Percentiles rank a stretch among this genome's conserved stretches.
Evolutionary conservation across 2,113 vertebrate genomes (phyloP).

Genomic region (Takifugu bimaculatus): DNA sequence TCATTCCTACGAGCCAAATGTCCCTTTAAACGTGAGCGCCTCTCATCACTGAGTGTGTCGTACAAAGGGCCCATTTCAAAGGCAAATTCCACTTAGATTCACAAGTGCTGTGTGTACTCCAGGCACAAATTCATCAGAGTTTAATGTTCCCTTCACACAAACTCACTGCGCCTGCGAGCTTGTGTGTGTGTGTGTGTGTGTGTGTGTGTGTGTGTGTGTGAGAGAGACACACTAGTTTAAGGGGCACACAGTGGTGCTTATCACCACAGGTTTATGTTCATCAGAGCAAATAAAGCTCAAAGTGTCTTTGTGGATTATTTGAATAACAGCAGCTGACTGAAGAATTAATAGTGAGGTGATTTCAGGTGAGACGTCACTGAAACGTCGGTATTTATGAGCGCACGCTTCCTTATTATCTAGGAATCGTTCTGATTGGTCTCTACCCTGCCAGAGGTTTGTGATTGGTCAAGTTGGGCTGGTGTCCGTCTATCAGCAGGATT

Average conservation of each 20-base stretch:
- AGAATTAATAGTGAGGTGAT: not conserved
- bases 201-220: conserved; percentile 12
- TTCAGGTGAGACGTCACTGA: not conserved
- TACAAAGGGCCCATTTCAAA: conserved; percentile 67
- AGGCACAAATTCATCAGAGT: conserved; percentile 65
- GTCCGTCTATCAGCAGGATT: too few relatives aligned
- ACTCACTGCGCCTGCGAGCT: conserved; percentile 50
- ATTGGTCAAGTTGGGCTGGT: too few relatives aligned
- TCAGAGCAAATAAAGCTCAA: not conserved
- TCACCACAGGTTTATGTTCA: not conserved
- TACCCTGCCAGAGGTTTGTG: too few relatives aligned
- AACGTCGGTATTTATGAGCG: not conserved
- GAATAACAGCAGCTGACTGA: too few relatives aligned
- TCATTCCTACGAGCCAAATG: conserved; percentile 45
- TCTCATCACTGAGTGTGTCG: conserved; percentile 52
- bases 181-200: conserved; percentile 21
- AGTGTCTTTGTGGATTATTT: too few relatives aligned
- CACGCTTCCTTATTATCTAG: not conserved
- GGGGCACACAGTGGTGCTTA: conserved; percentile 3
- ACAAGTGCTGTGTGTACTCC: conserved; percentile 53
- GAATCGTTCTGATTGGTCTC: too few relatives aligned
- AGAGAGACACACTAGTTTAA: conserved; percentile 31
- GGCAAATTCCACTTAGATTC: conserved; percentile 60
- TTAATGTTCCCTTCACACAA: conserved; percentile 56
- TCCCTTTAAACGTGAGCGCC: conserved; percentile 49